Conservation (phyloP, 2,888 invertebrate species). For the Ceriagrion tenellum region DNA sequence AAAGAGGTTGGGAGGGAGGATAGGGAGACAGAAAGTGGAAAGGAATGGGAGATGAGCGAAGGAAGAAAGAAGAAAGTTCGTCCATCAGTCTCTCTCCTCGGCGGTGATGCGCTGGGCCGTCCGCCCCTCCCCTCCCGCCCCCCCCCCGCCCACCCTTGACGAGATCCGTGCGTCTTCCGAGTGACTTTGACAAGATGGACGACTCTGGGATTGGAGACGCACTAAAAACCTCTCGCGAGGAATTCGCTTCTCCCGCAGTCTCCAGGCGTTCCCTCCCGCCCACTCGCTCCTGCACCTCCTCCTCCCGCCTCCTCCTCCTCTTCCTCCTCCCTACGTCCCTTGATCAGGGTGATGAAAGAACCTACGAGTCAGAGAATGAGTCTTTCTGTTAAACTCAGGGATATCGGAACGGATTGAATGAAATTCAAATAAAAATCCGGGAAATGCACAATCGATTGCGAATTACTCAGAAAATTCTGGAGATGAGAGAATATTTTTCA, state of each 20-base stretch:
- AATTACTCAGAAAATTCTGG: too few species aligned
- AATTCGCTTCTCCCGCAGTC: background rate
- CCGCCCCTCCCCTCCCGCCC: background rate
- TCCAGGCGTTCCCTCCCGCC: background rate
- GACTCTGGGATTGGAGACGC: conserved; percentile 39
- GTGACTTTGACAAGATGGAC: conserved; percentile 62
- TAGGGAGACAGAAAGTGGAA: background rate
- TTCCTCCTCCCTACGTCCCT: background rate
- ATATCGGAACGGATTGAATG: too few species aligned
- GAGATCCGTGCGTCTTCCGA: conserved; percentile 15
- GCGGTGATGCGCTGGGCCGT: conserved; percentile 28
- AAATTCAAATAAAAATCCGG: too few species aligned
- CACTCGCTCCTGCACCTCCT: background rate
- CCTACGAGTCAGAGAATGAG: too few species aligned
- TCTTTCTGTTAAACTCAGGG: too few species aligned
- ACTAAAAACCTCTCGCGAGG: conserved; percentile 5
- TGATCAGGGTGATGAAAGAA: background rate
- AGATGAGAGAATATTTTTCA: too few species aligned
- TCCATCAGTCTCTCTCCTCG: background rate
- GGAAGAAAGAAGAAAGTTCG: conserved; percentile 38
- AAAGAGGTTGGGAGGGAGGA: background rate
- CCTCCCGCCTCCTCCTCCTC: background rate
- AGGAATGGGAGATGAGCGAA: background rate
- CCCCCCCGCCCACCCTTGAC: background rate
- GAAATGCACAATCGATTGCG: too few species aligned